phyloP scores from a whole-genome alignment of 2,888 invertebrate genomes.

The Torymus aiolomorphi region DNA sequence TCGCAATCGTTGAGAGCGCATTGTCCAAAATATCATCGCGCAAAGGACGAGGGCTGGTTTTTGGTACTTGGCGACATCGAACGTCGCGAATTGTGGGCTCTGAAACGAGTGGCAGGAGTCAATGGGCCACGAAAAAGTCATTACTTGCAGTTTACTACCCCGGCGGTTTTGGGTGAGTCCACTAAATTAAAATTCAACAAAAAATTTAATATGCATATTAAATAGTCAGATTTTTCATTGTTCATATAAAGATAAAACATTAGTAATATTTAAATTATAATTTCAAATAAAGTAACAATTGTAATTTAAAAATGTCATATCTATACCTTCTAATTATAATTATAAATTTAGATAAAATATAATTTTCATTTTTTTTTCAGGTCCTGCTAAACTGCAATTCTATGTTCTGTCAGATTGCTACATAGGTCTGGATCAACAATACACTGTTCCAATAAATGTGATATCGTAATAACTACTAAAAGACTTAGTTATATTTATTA shows the following conservation, averaged over 20 bases:
- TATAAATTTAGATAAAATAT: not conserved
- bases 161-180: slow-evolving; percentile 77
- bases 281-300: no score
- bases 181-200: no score
- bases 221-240: no score
- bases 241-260: no score
- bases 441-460: slow-evolving; percentile 77
- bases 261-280: no score
- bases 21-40: slow-evolving; percentile 92
- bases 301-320: no score
- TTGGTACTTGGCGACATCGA: slow-evolving; percentile 87
- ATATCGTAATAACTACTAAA: slow-evolving; percentile 55
- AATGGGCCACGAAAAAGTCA: slow-evolving; percentile 77
- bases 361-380: slow-evolving; percentile 75
- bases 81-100: slow-evolving; percentile 84
- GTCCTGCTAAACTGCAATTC: slow-evolving; percentile 86
- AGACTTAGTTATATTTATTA: slow-evolving; percentile 34
- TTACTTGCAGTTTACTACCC: slow-evolving; percentile 81
- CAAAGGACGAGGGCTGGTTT: slow-evolving; percentile 98
- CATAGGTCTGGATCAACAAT: slow-evolving; percentile 95
- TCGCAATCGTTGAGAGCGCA: slow-evolving; percentile 81
- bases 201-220: no score
- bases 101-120: slow-evolving; percentile 84
- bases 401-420: slow-evolving; percentile 95
- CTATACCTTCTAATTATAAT: not conserved